Evolutionary conservation across 2,888 invertebrate genomes (phyloP).

Genomic region (Trachelus troglodyta): DNA sequence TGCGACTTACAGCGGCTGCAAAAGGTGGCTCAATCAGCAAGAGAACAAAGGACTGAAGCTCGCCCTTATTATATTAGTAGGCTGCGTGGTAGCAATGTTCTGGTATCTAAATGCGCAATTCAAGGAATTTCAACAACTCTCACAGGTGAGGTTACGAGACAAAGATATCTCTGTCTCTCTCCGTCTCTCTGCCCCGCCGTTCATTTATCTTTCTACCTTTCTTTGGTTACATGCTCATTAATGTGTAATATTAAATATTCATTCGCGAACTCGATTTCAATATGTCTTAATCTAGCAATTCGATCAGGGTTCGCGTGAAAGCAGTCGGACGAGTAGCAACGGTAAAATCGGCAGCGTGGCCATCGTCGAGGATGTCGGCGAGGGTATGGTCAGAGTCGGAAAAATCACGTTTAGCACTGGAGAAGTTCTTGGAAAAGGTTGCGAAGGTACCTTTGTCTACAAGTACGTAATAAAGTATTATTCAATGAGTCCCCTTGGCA

Average conservation of each 20-base stretch:
- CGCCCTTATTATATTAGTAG: conserved; percentile 75
- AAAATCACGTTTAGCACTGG: conserved; percentile 89
- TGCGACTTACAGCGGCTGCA: conserved; percentile 49
- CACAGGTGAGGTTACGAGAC: conserved; percentile 46
- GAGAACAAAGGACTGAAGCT: conserved; percentile 82
- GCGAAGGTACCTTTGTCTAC: conserved; percentile 98
- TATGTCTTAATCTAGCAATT: conserved; percentile 43
- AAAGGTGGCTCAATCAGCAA: conserved; percentile 78
- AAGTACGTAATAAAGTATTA: conserved; percentile 69
- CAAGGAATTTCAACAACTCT: conserved; percentile 63
- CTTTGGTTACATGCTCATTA: too few species aligned
- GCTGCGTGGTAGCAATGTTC: conserved; percentile 78
- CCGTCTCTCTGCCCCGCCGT: too few species aligned
- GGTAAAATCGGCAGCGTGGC: conserved; percentile 64
- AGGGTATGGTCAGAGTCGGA: conserved; percentile 81
- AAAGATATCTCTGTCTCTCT: too few species aligned
- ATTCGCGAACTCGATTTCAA: too few species aligned
- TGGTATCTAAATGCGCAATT: conserved; percentile 82
- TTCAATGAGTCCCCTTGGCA: too few species aligned
- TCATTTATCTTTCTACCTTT: too few species aligned
- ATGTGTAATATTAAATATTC: too few species aligned
- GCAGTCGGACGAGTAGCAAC: conserved; percentile 53
- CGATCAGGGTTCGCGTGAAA: conserved; percentile 59
- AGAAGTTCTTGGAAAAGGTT: conserved; percentile 93
- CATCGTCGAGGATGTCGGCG: conserved; percentile 72